Base-by-base conservation (phyloP, 2,113 vertebrate genomes). In the Globicephala melas region DNA sequence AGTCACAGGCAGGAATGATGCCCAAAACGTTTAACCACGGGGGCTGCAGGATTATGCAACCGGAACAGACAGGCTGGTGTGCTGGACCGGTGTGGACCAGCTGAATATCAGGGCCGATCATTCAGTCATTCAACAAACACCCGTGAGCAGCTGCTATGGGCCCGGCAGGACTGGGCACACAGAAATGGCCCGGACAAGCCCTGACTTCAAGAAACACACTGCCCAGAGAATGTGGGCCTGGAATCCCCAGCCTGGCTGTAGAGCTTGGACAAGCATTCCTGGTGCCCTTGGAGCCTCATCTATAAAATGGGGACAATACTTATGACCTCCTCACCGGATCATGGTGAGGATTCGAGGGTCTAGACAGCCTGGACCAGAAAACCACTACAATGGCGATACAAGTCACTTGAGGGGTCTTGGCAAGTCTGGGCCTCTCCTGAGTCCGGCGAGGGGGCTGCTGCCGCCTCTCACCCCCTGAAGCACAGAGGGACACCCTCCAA, bases 391-490 rank as follows among this genome's bases (percentile, higher is more conserved):
- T 38, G 41, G 33, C 15, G 20, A n/a, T 1, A 8, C 6, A 14
- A 53, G 8, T 21, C 1, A 0, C 53, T 1, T 14, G 58, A 25
- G 28, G 44, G 71, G 17, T 60, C 55, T 81, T 5, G 8, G 60
- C 41, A 90, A 38, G 41, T 17, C 82, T 31, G 11, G 44, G 80
- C 33, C 20, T 93, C 9, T 23, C 63, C 4, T 1, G 71, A n/a
- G 58, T 23, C 58, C 4, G 28, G 21, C 1, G 0, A 44, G 63
- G 6, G 31, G 33, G 50, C 38, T 17, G 80, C 25, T 14, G 31
- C 44, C 2, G 6, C 1, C 1, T 8, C 12, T 31, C 8, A 0
- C 1, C 15, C 6, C 38, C 31, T 0, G 1, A 20, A 14, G 58
- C 33, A 33, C 44, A 11, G 25, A 70, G 67, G 55, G 15, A 11